phyloP scores from a whole-genome alignment of 2,113 vertebrate species.

The Notothenia rossii region DNA sequence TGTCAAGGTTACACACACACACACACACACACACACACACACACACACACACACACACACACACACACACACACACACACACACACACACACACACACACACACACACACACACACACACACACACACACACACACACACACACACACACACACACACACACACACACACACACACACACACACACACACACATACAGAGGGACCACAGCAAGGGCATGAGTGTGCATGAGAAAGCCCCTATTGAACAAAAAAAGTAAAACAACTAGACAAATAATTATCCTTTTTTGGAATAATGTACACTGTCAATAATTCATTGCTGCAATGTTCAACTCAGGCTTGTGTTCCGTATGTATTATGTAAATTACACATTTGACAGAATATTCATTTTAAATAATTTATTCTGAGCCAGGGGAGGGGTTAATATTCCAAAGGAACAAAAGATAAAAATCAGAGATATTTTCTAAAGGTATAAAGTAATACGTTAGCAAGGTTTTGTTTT shows the following conservation, averaged over 20 bases:
- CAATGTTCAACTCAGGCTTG: neutral
- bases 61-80: constrained; percentile 38
- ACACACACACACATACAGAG: constrained; percentile 8
- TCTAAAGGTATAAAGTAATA: too few species aligned
- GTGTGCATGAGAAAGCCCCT: constrained; percentile 21
- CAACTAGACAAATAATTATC: neutral
- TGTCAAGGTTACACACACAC: constrained; percentile 78
- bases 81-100: constrained; percentile 55
- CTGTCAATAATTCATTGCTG: neutral
- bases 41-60: constrained; percentile 32
- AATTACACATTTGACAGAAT: neutral
- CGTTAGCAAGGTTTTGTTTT: too few species aligned
- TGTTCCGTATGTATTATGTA: neutral
- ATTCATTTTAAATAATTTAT: neutral
- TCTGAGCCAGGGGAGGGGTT: neutral
- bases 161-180: too few species aligned
- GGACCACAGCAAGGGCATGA: constrained; percentile 25
- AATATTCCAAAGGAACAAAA: neutral
- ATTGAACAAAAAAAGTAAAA: constrained; percentile 27
- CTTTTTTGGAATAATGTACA: neutral
- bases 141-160: too few species aligned
- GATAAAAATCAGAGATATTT: too few species aligned
- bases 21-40: constrained; percentile 40
- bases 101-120: constrained; percentile 44
- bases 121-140: constrained; percentile 37